These are phyloP conservation scores for Drosophila littoralis DNA, from an alignment of 1,140 invertebrate species.

Conservation along the genomic window DNA sequence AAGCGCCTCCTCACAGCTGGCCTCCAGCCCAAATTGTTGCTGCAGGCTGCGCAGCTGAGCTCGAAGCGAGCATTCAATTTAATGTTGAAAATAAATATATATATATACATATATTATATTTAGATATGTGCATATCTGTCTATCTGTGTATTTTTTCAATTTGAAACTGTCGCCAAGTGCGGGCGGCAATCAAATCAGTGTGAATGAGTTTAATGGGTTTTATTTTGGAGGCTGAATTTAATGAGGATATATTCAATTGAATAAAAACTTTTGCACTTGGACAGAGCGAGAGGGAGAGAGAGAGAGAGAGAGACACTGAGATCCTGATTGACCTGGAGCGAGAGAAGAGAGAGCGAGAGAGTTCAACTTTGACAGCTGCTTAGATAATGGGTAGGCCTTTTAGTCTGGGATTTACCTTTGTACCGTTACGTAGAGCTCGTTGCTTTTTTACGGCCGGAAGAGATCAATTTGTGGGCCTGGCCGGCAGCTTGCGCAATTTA, in stretches of 20 bases:
- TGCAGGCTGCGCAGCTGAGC: slow-evolving; percentile 34
- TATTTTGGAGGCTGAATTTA: neutral
- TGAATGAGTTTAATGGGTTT: slow-evolving; percentile 12
- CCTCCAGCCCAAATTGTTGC: neutral
- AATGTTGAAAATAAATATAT: neutral
- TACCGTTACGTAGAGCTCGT: slow-evolving; percentile 4
- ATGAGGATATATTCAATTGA: slow-evolving; percentile 47
- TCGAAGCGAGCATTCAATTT: slow-evolving; percentile 43
- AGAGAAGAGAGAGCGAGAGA: neutral
- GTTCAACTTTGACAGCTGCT: slow-evolving; percentile 1
- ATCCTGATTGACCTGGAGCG: neutral
- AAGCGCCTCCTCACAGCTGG: neutral
- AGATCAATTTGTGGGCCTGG: slow-evolving; percentile 60
- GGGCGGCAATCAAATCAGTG: slow-evolving; percentile 15
- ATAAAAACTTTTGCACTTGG: slow-evolving; percentile 6
- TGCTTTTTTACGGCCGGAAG: slow-evolving; percentile 36
- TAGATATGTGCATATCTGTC: neutral
- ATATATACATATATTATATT: neutral
- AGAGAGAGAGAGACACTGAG: neutral
- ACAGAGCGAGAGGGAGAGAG: neutral
- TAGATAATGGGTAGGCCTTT: slow-evolving; percentile 20
- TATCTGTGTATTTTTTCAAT: slow-evolving; percentile 30
- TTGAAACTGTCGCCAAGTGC: slow-evolving; percentile 32
- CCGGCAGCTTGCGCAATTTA: slow-evolving; percentile 51
- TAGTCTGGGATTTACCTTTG: slow-evolving; percentile 18